Base-by-base conservation (phyloP, 2,888 invertebrate species). In the Euzophera pinguis region DNA sequence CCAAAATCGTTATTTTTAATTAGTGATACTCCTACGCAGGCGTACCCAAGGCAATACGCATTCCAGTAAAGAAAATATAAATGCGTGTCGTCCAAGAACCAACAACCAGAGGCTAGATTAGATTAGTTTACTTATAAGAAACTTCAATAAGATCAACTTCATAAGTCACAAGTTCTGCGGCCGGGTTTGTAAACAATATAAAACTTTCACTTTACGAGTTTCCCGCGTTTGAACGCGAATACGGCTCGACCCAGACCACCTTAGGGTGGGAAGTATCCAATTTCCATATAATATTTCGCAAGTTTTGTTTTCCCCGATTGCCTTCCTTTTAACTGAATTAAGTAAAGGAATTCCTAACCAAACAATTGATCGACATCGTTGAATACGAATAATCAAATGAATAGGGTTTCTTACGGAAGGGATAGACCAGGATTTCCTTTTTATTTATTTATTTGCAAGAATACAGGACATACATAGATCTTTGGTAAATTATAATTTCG, bases 231-330 rank as follows among this genome's bases (percentile, higher is more conserved):
- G 27, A 29, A 7, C 29, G 29, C 13, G 3, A 3, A 43, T 13
- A 29, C 43, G 12, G 12, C 2, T 13, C 13, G 41, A 13, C 12
- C 43, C 43, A 9, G 3, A 43, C 29, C 13, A 22, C 22, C 22
- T 22, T 22, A 22, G 14, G 45, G 32, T 1, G 45, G 45, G 8
- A 45, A 29, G 14, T 13, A 32, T 45, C 43, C 12, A 45, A 45
- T 45, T 45, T 45, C 43, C 32, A 45, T 14, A 41, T 10, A 41
- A 41, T 41, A 22, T 41, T 41, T 41, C 34, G 14, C 45, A 32
- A 29, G 32, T 32, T 29, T 32, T 9, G 7, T 14, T 9, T 29
- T 16, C 13, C 4, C 14, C 45, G 16, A 16, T 17, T 22, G 41
- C 17, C 7, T 14, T 13, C 29, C 32, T 45, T 45, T 32, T 32